These are phyloP conservation scores for Pongo abelii DNA, from an alignment of 2,113 vertebrate genomes.

Conservation along the genomic window DNA sequence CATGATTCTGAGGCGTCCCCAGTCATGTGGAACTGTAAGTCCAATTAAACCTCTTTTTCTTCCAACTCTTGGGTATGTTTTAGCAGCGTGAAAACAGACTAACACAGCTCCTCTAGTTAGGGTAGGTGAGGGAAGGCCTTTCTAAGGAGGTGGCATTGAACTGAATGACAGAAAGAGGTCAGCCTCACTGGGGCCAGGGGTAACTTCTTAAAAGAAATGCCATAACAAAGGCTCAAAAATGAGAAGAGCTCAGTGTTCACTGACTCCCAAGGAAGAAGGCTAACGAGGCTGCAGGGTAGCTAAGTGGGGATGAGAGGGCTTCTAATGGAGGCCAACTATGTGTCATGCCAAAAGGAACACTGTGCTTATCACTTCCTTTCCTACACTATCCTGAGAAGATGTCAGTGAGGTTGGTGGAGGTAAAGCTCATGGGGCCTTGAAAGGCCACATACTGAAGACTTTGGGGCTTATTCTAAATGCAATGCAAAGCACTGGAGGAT, in stretches of 20 bases:
- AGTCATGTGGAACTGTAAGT: too few relatives aligned
- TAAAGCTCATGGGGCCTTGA: not conserved
- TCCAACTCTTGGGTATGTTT: too few relatives aligned
- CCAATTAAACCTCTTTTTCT: too few relatives aligned
- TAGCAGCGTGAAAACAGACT: too few relatives aligned
- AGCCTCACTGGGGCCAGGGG: not conserved
- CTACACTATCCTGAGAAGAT: not conserved
- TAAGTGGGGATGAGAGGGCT: not conserved
- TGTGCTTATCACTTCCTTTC: not conserved
- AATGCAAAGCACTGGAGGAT: not conserved
- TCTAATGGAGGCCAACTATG: too few relatives aligned
- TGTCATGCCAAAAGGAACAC: fast-evolving
- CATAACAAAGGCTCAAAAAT: not conserved
- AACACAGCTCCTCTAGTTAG: not conserved
- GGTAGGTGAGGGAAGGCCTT: not conserved
- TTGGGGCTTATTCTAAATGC: not conserved
- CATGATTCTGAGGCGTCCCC: too few relatives aligned
- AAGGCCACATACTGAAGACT: not conserved
- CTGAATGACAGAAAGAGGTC: not conserved
- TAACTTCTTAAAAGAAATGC: not conserved
- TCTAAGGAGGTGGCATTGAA: not conserved
- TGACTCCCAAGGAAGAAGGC: not conserved
- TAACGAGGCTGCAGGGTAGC: not conserved
- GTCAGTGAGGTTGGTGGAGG: not conserved
- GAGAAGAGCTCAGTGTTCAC: not conserved